Conservation (phyloP, 2,888 invertebrate species). For the Diaperis boleti region DNA sequence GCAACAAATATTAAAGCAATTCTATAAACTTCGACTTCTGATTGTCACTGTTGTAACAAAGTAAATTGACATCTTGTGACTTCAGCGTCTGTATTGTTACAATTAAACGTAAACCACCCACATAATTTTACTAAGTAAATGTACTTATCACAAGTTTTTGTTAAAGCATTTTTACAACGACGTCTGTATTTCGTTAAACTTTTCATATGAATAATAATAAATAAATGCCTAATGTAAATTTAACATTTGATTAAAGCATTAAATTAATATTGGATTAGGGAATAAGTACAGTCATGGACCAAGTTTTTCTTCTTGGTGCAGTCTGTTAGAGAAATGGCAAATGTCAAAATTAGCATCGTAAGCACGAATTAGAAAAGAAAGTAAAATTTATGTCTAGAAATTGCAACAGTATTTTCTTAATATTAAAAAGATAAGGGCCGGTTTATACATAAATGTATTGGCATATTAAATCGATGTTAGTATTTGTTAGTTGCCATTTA, state of each 20-base stretch:
- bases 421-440: no score
- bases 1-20: conserved; percentile 8
- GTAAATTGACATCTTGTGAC: conserved; percentile 7
- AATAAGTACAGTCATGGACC: conserved; percentile 12
- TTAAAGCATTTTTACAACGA: conserved; percentile 21
- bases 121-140: conserved; percentile 17
- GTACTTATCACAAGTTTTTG: conserved; percentile 33
- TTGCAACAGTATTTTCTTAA: no score
- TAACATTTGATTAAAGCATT: not conserved
- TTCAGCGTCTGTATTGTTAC: not conserved
- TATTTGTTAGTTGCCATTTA: no score
- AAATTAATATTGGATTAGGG: conserved; percentile 2
- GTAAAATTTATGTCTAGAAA: no score
- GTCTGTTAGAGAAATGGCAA: conserved; percentile 1
- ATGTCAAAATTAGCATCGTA: no score
- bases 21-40: conserved; percentile 9
- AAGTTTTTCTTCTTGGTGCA: conserved; percentile 17
- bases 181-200: conserved; percentile 12
- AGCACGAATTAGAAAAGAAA: no score
- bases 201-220: conserved; percentile 9
- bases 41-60: conserved; percentile 28
- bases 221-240: conserved; percentile 19
- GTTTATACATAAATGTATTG: no score
- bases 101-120: conserved; percentile 11
- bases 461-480: no score